Conservation (phyloP, 1,140 invertebrate species). For the Catajapyx aquilonaris region DNA sequence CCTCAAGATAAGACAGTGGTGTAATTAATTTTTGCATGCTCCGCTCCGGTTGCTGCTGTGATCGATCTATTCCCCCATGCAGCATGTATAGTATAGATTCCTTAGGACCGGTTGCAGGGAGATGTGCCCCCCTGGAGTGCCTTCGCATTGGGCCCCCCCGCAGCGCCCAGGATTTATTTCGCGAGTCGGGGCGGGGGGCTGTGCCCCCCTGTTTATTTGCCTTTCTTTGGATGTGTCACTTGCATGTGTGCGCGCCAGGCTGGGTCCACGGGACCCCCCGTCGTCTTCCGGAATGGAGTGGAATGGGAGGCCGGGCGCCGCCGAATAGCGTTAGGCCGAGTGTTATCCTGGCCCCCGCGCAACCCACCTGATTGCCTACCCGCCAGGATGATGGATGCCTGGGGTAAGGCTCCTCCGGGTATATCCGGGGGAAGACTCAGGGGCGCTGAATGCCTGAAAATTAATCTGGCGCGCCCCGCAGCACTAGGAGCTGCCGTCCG, state of each 20-base stretch:
- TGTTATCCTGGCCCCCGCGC: too few relatives aligned
- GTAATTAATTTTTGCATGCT: too few relatives aligned
- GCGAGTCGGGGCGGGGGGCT: conserved; percentile 7
- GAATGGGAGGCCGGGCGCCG: background rate
- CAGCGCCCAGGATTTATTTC: conserved; percentile 8
- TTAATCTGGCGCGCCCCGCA: background rate
- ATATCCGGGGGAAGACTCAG: background rate
- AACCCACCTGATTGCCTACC: background rate
- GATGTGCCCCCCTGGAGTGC: too few relatives aligned
- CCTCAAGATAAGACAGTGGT: too few relatives aligned
- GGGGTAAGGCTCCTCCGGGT: background rate
- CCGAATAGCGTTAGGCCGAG: too few relatives aligned
- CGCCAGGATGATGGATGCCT: too few relatives aligned
- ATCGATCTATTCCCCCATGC: too few relatives aligned
- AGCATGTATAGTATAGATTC: too few relatives aligned
- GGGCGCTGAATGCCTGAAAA: background rate
- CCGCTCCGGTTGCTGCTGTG: too few relatives aligned
- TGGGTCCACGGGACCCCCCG: background rate
- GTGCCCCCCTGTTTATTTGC: conserved; percentile 7
- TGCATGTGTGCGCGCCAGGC: background rate
- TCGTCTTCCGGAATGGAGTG: background rate
- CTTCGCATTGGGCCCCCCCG: conserved; percentile 7
- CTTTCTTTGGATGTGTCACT: conserved; percentile 3
- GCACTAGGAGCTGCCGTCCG: background rate
- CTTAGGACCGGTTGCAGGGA: too few relatives aligned